These are phyloP conservation scores for Trichogramma dendrolimi DNA, from an alignment of 2,888 invertebrate species.

Conservation along the genomic window DNA sequence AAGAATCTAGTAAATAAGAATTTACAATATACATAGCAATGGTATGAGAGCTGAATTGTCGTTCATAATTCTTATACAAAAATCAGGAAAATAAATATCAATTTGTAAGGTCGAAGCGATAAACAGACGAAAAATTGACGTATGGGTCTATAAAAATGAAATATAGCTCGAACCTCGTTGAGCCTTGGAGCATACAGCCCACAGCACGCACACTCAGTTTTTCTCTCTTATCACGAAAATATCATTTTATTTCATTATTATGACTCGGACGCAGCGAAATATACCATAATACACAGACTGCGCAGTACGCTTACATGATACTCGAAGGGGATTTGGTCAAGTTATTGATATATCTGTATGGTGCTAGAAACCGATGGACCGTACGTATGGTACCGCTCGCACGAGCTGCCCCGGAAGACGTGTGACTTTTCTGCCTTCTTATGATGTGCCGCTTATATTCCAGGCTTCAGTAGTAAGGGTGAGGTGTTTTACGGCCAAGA, in stretches of 20 bases:
- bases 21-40: too few relatives aligned
- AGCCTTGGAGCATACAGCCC: too few relatives aligned
- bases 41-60: too few relatives aligned
- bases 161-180: too few relatives aligned
- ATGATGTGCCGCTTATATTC: slow-evolving; percentile 6
- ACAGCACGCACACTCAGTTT: slow-evolving; percentile 4
- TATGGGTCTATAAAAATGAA: too few relatives aligned
- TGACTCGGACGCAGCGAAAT: slow-evolving; percentile 33
- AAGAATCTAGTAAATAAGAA: too few relatives aligned
- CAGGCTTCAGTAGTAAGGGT: not conserved
- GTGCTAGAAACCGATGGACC: too few relatives aligned
- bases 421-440: slow-evolving; percentile 6
- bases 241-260: slow-evolving; percentile 53
- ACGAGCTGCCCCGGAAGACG: slow-evolving; percentile 10
- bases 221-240: slow-evolving; percentile 39
- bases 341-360: slow-evolving; percentile 36
- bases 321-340: slow-evolving; percentile 29
- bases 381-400: not conserved
- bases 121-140: too few relatives aligned
- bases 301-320: slow-evolving; percentile 27
- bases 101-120: too few relatives aligned
- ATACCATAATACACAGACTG: slow-evolving; percentile 17
- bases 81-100: too few relatives aligned
- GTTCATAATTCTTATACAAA: too few relatives aligned
- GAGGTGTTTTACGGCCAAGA: slow-evolving; percentile 8